Percentiles rank a stretch among this genome's conserved stretches.
Conservation (phyloP, 2,797 vertebrate species). For the Scleropages formosus region DNA sequence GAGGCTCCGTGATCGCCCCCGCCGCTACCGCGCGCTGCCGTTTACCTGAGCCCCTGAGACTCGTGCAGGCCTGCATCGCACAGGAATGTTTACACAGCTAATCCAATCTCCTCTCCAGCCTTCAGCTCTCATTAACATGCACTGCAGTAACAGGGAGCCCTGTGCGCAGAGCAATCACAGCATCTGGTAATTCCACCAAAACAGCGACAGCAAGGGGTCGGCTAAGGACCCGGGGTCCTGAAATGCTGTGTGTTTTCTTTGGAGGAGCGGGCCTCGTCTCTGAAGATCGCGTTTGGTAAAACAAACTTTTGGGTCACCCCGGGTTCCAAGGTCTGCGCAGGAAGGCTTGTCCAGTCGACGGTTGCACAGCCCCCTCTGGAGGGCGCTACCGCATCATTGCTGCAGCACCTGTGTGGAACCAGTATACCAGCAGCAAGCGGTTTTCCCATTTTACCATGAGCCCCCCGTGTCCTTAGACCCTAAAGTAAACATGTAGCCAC, state of each 20-base stretch:
- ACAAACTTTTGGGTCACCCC: conserved; percentile 25
- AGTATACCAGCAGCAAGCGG: conserved; percentile 1
- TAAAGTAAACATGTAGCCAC: background rate
- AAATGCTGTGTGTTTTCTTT: conserved; percentile 23
- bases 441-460: conserved; percentile 3
- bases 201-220: conserved; percentile 2
- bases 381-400: background rate
- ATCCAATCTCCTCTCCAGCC: conserved; percentile 22
- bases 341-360: background rate
- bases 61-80: background rate
- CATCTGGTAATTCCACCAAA: conserved; percentile 5
- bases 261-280: background rate
- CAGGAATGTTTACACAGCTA: conserved; percentile 18
- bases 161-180: background rate
- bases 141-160: conserved; percentile 4
- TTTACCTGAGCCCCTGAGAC: background rate
- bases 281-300: conserved; percentile 24
- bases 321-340: conserved; percentile 6
- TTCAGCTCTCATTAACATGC: conserved; percentile 22
- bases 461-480: background rate
- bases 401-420: background rate
- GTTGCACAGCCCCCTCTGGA: conserved; percentile 8
- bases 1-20: background rate
- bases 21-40: background rate
- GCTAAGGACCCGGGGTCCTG: conserved; percentile 4